These are phyloP conservation scores for Acleris cristana DNA, from an alignment of 2,888 invertebrate genomes.

Conservation along the genomic window DNA sequence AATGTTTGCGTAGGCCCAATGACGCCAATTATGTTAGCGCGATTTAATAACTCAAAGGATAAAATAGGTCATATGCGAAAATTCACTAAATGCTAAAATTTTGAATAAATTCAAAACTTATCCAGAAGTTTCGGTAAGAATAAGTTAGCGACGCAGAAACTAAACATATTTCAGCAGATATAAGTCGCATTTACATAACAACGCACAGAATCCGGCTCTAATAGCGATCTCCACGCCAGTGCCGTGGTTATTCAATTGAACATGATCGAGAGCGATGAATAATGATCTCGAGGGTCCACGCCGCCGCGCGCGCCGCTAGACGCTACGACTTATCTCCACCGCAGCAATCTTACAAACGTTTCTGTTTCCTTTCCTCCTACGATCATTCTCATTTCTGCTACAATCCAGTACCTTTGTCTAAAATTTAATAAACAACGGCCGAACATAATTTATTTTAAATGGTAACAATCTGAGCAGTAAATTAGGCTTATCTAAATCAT, in stretches of 20 bases:
- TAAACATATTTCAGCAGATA: conserved; percentile 36
- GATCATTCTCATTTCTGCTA: neutral
- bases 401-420: neutral
- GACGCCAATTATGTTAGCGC: neutral
- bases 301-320: conserved; percentile 8
- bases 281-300: conserved; percentile 59
- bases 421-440: no score
- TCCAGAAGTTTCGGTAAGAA: conserved; percentile 8
- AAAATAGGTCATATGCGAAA: no score
- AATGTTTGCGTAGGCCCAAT: conserved; percentile 9
- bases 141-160: conserved; percentile 24
- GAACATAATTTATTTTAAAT: neutral
- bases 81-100: no score
- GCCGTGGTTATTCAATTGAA: conserved; percentile 77
- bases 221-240: conserved; percentile 59
- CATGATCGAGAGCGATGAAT: conserved; percentile 70
- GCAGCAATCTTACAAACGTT: neutral
- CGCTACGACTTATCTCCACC: neutral
- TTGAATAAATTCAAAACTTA: no score
- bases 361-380: neutral
- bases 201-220: conserved; percentile 56
- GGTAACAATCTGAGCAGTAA: conserved; percentile 2
- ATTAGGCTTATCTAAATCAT: conserved; percentile 7
- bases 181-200: conserved; percentile 68
- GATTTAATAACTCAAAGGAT: neutral